phyloP scores from a whole-genome alignment of 2,113 vertebrate species.

The Pteropus alecto region DNA sequence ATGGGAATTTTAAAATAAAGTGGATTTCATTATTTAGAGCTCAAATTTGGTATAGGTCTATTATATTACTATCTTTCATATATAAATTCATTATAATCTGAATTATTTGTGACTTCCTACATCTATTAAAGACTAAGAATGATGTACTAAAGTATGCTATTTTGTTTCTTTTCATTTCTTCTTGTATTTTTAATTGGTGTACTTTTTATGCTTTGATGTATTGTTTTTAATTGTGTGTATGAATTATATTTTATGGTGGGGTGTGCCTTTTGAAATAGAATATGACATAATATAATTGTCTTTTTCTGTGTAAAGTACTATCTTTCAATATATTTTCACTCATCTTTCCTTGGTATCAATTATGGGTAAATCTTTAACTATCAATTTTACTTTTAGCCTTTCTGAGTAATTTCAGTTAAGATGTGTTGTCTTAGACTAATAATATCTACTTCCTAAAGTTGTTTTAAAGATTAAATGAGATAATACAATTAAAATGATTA shows the following conservation, averaged over 20 bases:
- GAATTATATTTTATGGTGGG: neutral
- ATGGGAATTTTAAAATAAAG: slow-evolving; percentile 22
- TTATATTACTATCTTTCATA: neutral
- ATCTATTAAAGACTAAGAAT: neutral
- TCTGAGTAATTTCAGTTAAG: neutral
- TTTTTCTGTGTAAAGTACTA: neutral
- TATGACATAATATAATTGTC: neutral
- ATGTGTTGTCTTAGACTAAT: neutral
- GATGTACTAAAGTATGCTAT: neutral
- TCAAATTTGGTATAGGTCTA: neutral
- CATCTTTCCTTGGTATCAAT: neutral
- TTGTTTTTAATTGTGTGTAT: neutral
- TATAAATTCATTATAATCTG: neutral
- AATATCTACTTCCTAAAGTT: neutral
- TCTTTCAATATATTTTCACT: neutral
- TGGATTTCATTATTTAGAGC: neutral
- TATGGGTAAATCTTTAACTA: neutral
- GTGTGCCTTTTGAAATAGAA: neutral
- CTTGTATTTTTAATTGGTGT: neutral
- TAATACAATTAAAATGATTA: neutral
- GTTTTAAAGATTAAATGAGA: neutral
- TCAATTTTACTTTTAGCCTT: neutral
- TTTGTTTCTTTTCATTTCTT: neutral
- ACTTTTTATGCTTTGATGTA: neutral
- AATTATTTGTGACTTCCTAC: neutral